Percentiles rank a stretch among this genome's conserved stretches.
Evolutionary conservation across 2,888 invertebrate genomes (phyloP).

Genomic region (Pyralis farinalis): DNA sequence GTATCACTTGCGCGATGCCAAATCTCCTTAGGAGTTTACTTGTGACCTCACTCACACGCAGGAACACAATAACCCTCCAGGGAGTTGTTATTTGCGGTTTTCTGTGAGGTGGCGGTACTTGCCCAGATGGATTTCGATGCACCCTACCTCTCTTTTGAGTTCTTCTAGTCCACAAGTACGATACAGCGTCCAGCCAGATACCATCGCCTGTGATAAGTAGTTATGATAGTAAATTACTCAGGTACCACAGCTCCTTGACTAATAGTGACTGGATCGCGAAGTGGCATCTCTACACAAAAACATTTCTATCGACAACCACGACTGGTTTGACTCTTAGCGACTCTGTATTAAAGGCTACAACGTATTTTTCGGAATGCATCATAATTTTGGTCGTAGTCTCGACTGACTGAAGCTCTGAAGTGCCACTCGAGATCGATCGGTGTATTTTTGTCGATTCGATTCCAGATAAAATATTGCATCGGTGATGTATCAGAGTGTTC

Average conservation of each 20-base stretch:
- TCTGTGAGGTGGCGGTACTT: too few species aligned
- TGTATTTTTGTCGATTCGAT: slow-evolving; percentile 21
- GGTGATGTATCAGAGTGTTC: slow-evolving; percentile 1
- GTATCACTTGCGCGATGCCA: too few species aligned
- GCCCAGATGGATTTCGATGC: too few species aligned
- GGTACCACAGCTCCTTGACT: slow-evolving; percentile 17
- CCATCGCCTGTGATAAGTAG: too few species aligned
- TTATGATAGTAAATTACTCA: too few species aligned
- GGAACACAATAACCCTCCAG: too few species aligned
- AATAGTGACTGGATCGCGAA: slow-evolving; percentile 17
- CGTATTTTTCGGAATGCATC: slow-evolving; percentile 1
- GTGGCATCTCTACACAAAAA: slow-evolving; percentile 7
- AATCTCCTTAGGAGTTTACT: too few species aligned
- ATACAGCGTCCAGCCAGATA: too few species aligned
- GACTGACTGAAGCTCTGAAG: slow-evolving; percentile 12
- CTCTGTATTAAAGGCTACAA: neutral
- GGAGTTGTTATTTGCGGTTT: too few species aligned
- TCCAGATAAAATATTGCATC: slow-evolving; percentile 21
- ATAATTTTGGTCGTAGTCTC: neutral
- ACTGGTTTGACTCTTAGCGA: neutral
- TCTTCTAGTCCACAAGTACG: too few species aligned
- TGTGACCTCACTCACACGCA: too few species aligned
- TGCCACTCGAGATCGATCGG: slow-evolving; percentile 18
- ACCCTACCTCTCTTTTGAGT: too few species aligned
- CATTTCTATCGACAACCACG: neutral